Conservation (phyloP, 2,888 invertebrate genomes). For the Cephus sareptanus region DNA sequence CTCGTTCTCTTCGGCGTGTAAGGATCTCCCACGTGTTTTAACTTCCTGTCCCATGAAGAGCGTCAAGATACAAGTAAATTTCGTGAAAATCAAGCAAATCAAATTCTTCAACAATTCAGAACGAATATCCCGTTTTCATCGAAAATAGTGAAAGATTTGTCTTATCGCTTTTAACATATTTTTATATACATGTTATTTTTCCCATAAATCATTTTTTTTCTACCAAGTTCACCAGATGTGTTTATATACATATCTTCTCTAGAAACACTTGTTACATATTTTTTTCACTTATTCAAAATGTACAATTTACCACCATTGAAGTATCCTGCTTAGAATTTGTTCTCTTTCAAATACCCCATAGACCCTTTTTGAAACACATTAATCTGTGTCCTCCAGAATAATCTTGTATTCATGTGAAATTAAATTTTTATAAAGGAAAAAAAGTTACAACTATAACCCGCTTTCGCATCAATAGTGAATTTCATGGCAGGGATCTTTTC, state of each 20-base stretch:
- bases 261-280: not conserved
- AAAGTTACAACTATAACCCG: not conserved
- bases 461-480: no score
- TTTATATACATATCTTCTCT: not conserved
- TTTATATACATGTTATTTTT: not conserved
- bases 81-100: no score
- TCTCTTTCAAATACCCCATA: not conserved
- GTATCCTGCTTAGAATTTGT: not conserved
- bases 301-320: not conserved
- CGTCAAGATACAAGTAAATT: not conserved
- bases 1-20: not conserved
- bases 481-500: not conserved
- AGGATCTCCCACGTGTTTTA: not conserved
- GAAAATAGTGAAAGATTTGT: not conserved
- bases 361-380: no score
- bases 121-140: not conserved
- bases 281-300: not conserved
- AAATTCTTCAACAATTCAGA: not conserved
- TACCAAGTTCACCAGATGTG: not conserved
- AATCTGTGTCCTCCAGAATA: not conserved
- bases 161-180: not conserved
- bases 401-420: constrained; percentile 18
- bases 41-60: not conserved
- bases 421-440: not conserved
- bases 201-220: not conserved